Evolutionary conservation across 1,140 invertebrate genomes (phyloP).

Genomic region (Holcopasites calliopsidis): DNA sequence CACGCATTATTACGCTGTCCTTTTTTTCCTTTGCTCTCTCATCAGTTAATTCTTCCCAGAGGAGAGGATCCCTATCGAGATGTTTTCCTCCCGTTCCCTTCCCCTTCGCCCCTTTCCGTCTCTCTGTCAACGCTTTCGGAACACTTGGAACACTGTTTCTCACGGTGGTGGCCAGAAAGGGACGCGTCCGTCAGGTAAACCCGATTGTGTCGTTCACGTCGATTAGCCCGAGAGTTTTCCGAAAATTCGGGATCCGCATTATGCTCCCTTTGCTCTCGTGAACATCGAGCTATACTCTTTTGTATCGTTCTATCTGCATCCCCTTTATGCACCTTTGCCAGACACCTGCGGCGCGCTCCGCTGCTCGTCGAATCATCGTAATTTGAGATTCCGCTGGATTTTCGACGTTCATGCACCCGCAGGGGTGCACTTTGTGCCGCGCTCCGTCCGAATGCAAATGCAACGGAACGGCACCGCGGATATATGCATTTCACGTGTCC

Average conservation of each 20-base stretch:
- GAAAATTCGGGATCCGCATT: constrained; percentile 65
- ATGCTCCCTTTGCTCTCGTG: constrained; percentile 50
- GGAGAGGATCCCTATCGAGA: background rate
- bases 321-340: constrained; percentile 47
- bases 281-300: constrained; percentile 33
- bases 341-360: constrained; percentile 29
- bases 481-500: background rate
- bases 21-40: background rate
- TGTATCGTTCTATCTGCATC: constrained; percentile 67
- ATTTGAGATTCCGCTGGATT: constrained; percentile 43
- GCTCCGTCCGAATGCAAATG: constrained; percentile 33
- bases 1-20: background rate
- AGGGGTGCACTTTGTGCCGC: constrained; percentile 1
- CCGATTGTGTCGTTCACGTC: constrained; percentile 66
- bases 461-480: background rate
- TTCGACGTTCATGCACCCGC: constrained; percentile 7
- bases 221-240: constrained; percentile 66
- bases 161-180: constrained; percentile 68
- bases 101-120: background rate
- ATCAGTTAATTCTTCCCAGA: constrained; percentile 28
- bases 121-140: constrained; percentile 15
- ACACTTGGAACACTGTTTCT: constrained; percentile 65
- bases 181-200: constrained; percentile 60
- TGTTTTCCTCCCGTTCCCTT: constrained; percentile 23
- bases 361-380: constrained; percentile 44